phyloP scores from a whole-genome alignment of 2,888 invertebrate genomes.

The Ectemnius continuus region DNA sequence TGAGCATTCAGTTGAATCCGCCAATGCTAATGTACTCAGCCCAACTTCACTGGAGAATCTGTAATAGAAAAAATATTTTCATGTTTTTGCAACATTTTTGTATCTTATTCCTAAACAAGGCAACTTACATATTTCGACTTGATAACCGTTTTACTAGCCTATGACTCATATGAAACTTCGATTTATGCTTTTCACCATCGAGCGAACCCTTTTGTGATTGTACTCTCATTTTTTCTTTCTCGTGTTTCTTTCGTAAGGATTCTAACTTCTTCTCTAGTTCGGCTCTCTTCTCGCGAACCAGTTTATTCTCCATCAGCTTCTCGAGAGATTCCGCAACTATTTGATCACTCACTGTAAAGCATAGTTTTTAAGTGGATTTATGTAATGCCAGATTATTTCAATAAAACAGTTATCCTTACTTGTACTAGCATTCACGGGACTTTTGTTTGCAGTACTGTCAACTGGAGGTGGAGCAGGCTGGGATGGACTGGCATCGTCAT shows the following conservation, averaged over 20 bases:
- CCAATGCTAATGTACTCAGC: slow-evolving; percentile 62
- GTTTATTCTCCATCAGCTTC: slow-evolving; percentile 88
- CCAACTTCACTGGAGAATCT: slow-evolving; percentile 73
- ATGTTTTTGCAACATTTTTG: neutral
- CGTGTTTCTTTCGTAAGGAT: slow-evolving; percentile 88
- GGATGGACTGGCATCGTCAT: slow-evolving; percentile 66
- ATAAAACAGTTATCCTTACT: slow-evolving; percentile 57
- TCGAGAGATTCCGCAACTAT: slow-evolving; percentile 89
- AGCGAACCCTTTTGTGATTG: slow-evolving; percentile 81
- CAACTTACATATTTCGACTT: slow-evolving; percentile 87
- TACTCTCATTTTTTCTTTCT: slow-evolving; percentile 82
- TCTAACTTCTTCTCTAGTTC: slow-evolving; percentile 95
- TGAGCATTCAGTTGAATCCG: slow-evolving; percentile 79
- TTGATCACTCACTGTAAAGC: slow-evolving; percentile 72
- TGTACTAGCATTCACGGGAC: slow-evolving; percentile 66
- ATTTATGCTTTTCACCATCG: slow-evolving; percentile 82
- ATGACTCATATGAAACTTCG: slow-evolving; percentile 87
- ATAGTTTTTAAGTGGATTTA: too few relatives aligned
- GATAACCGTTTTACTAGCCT: slow-evolving; percentile 88
- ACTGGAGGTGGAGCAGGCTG: slow-evolving; percentile 52
- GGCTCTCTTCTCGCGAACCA: slow-evolving; percentile 88
- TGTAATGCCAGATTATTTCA: too few relatives aligned
- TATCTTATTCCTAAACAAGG: neutral
- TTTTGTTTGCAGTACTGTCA: slow-evolving; percentile 69
- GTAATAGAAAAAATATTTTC: neutral